Base-by-base conservation (phyloP, 1,140 invertebrate species). In the Saccostrea echinata region DNA sequence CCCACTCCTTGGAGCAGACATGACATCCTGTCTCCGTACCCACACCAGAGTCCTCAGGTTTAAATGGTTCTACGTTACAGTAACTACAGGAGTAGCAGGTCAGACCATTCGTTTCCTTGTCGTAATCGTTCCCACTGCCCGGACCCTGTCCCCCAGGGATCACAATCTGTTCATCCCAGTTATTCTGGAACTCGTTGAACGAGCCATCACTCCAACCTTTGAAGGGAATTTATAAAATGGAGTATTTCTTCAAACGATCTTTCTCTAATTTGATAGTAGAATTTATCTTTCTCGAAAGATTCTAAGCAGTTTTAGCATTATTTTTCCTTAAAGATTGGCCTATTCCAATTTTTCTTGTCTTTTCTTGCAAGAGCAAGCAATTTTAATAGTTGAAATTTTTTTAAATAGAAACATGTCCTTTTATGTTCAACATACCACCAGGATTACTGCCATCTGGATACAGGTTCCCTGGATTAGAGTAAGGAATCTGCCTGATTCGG, bases 121-220 rank as follows among this genome's bases (percentile, higher is more conserved):
- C 91, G 84, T 90, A 92, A 53, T 91, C 90, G 51, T 90, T 90
- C 0, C 87, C 86, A 68, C 91, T 90, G 3, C 89, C 90, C 0
- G 91, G 92, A 12, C 87, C 83, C 35, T 86, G 84, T 35, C 90
- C 91, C 30, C 91, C 90, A n/a, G 92, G 92, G 24, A 93, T 90
- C 55, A 89, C 89, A 52, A 89, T 85, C 86, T 92, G 91, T 12
- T 90, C 89, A 27, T 89, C 90, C 92, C 92, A 93, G 43, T 91
- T 90, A 4, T 90, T 87, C 89, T 93, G 92, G 53, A 93, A 90
- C 80, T 92, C 91, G 83, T 89, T 91, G 33, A 85, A 88, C 21
- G 88, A 89, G 27, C 92, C 92, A 86, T 93, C 92, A 91, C 92
- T 93, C 92, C 92, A 93, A 13, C 92, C 91, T 91, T 61, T 16